phyloP scores from a whole-genome alignment of 2,888 invertebrate genomes.

The Lydus trimaculatus region DNA sequence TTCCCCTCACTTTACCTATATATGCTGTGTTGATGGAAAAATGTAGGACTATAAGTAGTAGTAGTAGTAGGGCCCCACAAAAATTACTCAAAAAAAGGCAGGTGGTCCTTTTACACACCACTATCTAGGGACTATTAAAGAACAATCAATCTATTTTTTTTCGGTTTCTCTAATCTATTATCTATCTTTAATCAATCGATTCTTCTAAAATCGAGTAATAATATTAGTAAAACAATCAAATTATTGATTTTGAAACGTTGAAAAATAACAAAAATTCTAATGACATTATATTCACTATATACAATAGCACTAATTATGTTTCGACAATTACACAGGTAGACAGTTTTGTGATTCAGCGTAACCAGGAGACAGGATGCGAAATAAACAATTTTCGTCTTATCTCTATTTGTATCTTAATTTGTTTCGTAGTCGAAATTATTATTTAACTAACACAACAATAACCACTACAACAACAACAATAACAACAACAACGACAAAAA shows the following conservation, averaged over 20 bases:
- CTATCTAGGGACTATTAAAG: slow-evolving; percentile 26
- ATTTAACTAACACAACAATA: slow-evolving; percentile 39
- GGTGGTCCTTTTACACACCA: slow-evolving; percentile 24
- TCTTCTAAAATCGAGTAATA: background rate
- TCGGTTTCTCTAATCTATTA: background rate
- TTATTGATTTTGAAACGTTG: background rate
- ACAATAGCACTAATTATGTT: slow-evolving; percentile 20
- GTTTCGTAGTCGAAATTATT: slow-evolving; percentile 41
- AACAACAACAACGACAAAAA: slow-evolving; percentile 37
- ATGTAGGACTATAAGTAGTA: too few species aligned
- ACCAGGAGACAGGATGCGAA: slow-evolving; percentile 39
- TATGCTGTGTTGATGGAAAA: background rate
- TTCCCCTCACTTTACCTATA: slow-evolving; percentile 20
- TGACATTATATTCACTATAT: slow-evolving; percentile 6
- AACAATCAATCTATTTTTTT: slow-evolving; percentile 25
- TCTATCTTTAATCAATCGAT: background rate
- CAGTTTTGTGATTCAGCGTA: slow-evolving; percentile 14
- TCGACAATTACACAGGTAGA: slow-evolving; percentile 23
- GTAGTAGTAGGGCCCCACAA: slow-evolving; percentile 26
- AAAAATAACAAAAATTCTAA: slow-evolving; percentile 5
- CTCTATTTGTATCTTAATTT: slow-evolving; percentile 48
- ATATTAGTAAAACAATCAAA: background rate
- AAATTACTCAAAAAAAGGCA: slow-evolving; percentile 29
- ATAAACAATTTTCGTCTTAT: slow-evolving; percentile 48
- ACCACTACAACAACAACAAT: slow-evolving; percentile 39